Percentiles rank a stretch among this genome's conserved stretches.
Conservation (phyloP, 2,113 vertebrate species). For the Tyto alba region DNA sequence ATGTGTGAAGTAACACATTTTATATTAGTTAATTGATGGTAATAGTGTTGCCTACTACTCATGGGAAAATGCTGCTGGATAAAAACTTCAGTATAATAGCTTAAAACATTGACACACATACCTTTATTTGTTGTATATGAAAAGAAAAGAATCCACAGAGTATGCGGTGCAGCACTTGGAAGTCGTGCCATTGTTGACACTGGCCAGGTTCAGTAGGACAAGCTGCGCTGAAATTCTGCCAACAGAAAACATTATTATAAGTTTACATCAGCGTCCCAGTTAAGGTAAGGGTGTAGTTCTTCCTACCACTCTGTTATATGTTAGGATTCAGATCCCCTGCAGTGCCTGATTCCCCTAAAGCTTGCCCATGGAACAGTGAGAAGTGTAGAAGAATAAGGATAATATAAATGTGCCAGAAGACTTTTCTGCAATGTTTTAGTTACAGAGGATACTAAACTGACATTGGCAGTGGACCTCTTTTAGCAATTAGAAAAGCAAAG, state of each 20-base stretch:
- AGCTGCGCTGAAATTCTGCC: background rate
- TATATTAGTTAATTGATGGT: background rate
- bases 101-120: background rate
- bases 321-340: background rate
- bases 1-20: background rate
- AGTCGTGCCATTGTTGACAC: background rate
- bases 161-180: background rate
- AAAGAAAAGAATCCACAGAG: slow-evolving; percentile 22
- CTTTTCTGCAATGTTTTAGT: background rate
- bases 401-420: background rate
- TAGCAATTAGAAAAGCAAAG: background rate
- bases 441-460: background rate
- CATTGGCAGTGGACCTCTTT: background rate
- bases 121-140: background rate
- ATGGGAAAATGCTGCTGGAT: background rate
- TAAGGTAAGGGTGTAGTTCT: background rate
- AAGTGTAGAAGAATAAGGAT: background rate
- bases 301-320: background rate
- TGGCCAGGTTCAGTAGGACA: background rate
- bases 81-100: background rate
- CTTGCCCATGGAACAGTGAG: fast-evolving
- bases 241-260: background rate
- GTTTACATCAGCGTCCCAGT: background rate
- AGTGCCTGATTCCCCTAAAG: background rate
- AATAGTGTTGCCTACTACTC: background rate